Evolutionary conservation across 2,888 invertebrate species (phyloP).

Genomic region (Laothoe populi): DNA sequence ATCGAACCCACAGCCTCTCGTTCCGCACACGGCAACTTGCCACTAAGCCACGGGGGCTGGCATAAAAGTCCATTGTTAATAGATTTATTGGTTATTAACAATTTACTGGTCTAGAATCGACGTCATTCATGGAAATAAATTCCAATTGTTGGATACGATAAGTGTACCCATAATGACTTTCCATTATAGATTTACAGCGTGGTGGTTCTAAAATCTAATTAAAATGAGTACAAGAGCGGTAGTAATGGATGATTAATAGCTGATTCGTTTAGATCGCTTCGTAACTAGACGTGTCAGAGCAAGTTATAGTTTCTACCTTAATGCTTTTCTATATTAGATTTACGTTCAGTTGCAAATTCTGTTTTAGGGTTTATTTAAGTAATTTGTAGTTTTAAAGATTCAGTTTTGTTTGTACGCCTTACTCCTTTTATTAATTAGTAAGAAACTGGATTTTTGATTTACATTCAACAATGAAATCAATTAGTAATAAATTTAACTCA

Average conservation of each 20-base stretch:
- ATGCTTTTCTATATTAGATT: neutral
- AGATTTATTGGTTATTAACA: conserved; percentile 30
- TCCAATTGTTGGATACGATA: conserved; percentile 3
- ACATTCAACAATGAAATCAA: conserved; percentile 2
- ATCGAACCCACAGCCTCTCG: no score
- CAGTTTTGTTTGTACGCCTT: neutral
- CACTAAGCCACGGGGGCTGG: no score
- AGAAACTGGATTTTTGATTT: neutral
- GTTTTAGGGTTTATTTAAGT: no score
- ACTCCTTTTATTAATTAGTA: neutral
- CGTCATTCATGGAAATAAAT: conserved; percentile 17
- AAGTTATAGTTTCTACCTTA: conserved; percentile 4
- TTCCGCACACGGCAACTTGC: no score
- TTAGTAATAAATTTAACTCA: conserved; percentile 7
- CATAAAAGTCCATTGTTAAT: conserved; percentile 28
- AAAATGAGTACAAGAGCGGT: neutral
- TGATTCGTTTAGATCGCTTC: conserved; percentile 2
- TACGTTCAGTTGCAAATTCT: no score
- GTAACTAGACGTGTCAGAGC: neutral
- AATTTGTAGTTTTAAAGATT: no score
- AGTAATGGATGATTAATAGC: neutral
- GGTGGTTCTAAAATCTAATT: conserved; percentile 3
- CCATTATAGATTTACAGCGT: neutral
- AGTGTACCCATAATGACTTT: neutral
- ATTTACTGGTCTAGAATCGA: conserved; percentile 24